These are phyloP conservation scores for Diadema setosum DNA, from an alignment of 35 echinoderm and acorn worm genomes.

Conservation along the genomic window DNA sequence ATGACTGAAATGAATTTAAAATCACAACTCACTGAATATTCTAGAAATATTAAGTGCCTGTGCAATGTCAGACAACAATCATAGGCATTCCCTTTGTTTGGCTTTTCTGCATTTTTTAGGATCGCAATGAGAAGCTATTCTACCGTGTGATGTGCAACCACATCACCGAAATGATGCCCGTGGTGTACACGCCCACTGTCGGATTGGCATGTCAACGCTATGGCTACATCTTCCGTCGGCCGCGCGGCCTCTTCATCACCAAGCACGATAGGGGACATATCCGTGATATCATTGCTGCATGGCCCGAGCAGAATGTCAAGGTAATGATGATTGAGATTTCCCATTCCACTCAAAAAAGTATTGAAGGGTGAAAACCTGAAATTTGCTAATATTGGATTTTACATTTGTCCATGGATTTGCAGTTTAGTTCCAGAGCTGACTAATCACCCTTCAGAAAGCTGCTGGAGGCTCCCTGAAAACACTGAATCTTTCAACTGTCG, in stretches of 20 bases:
- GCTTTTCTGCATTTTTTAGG: slow-evolving; percentile 23
- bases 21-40: no score
- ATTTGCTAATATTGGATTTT: no score
- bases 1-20: no score
- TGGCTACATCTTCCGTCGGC: slow-evolving; percentile 91
- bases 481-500: no score
- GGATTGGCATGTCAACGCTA: slow-evolving; percentile 92
- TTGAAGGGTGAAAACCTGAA: no score
- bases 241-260: slow-evolving; percentile 87
- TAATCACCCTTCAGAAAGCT: no score
- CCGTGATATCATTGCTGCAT: slow-evolving; percentile 75
- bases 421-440: no score
- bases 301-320: slow-evolving; percentile 91
- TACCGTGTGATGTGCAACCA: slow-evolving; percentile 87
- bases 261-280: slow-evolving; percentile 88
- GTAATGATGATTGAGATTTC: background rate
- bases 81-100: background rate
- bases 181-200: slow-evolving; percentile 95
- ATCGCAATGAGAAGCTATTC: slow-evolving; percentile 97
- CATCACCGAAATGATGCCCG: slow-evolving; percentile 97
- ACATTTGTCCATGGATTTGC: no score
- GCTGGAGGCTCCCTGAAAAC: no score
- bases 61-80: background rate
- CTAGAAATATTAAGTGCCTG: no score
- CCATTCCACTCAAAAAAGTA: background rate